Percentiles rank a stretch among this genome's conserved stretches.
These are phyloP conservation scores for Aplodontia rufa DNA, from an alignment of 2,113 vertebrate genomes.

Conservation along the genomic window DNA sequence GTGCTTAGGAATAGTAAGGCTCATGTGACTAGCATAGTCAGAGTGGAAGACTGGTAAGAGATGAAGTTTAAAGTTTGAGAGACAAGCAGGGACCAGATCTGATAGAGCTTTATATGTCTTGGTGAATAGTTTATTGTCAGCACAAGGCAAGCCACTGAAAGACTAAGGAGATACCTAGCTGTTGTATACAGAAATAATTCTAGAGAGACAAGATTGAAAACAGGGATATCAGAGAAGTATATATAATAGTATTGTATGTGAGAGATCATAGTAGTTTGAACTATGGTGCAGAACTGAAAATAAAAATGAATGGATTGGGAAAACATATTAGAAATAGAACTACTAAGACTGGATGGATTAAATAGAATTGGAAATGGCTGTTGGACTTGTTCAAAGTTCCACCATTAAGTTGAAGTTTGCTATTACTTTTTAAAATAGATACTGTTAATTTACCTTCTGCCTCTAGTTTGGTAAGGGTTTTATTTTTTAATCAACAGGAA, in stretches of 20 bases:
- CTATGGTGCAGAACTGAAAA: not conserved
- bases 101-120: not conserved
- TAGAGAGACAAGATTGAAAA: not conserved
- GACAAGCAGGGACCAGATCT: not conserved
- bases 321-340: not conserved
- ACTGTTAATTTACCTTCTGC: not conserved
- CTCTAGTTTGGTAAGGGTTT: not conserved
- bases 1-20: not conserved
- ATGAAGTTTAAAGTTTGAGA: not conserved
- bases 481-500: not conserved
- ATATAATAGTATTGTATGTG: not conserved
- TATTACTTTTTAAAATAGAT: not conserved
- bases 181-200: not conserved
- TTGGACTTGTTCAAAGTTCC: not conserved
- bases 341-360: slow-evolving; percentile 11
- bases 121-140: slow-evolving; percentile 11
- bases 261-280: slow-evolving; percentile 13
- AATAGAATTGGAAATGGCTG: slow-evolving; percentile 1
- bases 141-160: not conserved
- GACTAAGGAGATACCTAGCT: not conserved
- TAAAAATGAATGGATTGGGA: not conserved
- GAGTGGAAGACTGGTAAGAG: not conserved
- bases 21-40: not conserved
- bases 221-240: not conserved
- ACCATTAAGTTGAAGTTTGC: not conserved